phyloP scores from a whole-genome alignment of 2,113 vertebrate species.

The Entomyzon cyanotis region DNA sequence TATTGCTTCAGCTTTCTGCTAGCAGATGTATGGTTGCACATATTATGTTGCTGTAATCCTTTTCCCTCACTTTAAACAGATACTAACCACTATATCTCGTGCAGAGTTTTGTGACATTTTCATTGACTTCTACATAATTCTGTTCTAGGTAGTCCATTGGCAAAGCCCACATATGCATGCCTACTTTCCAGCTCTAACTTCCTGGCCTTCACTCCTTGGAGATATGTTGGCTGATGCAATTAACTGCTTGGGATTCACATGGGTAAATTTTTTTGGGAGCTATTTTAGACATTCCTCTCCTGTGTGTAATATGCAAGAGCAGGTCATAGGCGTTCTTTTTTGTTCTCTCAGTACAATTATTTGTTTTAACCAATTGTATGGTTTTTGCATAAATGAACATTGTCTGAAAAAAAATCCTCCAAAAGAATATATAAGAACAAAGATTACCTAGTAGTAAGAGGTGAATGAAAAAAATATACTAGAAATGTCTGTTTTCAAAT shows the following conservation, averaged over 20 bases:
- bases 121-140: neutral
- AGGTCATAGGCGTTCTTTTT: neutral
- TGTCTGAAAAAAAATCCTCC: neutral
- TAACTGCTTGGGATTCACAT: constrained; percentile 97
- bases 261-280: constrained; percentile 75
- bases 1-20: neutral
- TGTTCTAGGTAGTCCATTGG: constrained; percentile 92
- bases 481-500: neutral
- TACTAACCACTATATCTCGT: neutral
- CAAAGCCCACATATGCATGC: constrained; percentile 98
- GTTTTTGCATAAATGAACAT: neutral
- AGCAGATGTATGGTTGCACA: neutral
- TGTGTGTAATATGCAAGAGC: neutral
- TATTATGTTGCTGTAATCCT: neutral
- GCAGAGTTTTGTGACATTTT: neutral
- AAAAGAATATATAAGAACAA: neutral
- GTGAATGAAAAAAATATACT: neutral
- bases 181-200: constrained; percentile 92
- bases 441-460: neutral
- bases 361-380: neutral
- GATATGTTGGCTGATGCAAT: constrained; percentile 97
- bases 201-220: constrained; percentile 95
- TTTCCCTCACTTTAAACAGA: neutral
- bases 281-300: neutral
- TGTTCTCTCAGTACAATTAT: neutral